These are phyloP conservation scores for Cantharis flavilabris DNA, from an alignment of 2,888 invertebrate genomes.

Conservation along the genomic window DNA sequence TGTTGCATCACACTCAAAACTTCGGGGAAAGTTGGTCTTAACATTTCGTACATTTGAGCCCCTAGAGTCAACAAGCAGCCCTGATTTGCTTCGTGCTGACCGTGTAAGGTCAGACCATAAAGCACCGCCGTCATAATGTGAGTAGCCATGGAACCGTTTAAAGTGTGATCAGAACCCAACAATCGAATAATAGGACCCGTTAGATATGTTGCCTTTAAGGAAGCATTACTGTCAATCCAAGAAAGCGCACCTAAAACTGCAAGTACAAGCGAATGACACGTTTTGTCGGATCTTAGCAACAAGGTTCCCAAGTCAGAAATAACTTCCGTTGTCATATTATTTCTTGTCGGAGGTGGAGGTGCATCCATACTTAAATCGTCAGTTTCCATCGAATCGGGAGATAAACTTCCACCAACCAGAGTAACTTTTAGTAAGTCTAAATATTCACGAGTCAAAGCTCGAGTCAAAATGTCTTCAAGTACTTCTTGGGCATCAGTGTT, in stretches of 20 bases:
- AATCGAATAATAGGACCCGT: slow-evolving; percentile 73
- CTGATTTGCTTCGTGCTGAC: slow-evolving; percentile 89
- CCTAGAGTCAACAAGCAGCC: slow-evolving; percentile 79
- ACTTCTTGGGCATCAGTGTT: slow-evolving; percentile 83
- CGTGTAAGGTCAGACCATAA: slow-evolving; percentile 79
- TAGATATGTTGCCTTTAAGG: slow-evolving; percentile 77
- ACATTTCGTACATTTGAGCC: slow-evolving; percentile 82
- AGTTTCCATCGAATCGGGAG: slow-evolving; percentile 64
- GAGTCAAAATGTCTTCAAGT: slow-evolving; percentile 82
- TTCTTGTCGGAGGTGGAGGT: slow-evolving; percentile 58
- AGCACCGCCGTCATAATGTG: slow-evolving; percentile 76
- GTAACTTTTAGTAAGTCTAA: slow-evolving; percentile 79
- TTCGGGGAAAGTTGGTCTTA: slow-evolving; percentile 76
- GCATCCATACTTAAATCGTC: slow-evolving; percentile 75
- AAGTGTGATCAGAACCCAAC: slow-evolving; percentile 65
- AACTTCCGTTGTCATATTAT: slow-evolving; percentile 66
- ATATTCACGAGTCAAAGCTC: slow-evolving; percentile 86
- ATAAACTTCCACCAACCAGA: slow-evolving; percentile 69
- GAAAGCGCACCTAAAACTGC: slow-evolving; percentile 71
- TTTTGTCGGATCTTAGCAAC: slow-evolving; percentile 68
- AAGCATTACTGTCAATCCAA: slow-evolving; percentile 86
- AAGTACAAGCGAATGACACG: slow-evolving; percentile 67
- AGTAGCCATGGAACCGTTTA: slow-evolving; percentile 69
- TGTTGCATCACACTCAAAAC: slow-evolving; percentile 73
- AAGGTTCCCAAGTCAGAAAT: slow-evolving; percentile 82